Conservation (phyloP, 2,888 invertebrate genomes). For the Mechanitis mazaeus region DNA sequence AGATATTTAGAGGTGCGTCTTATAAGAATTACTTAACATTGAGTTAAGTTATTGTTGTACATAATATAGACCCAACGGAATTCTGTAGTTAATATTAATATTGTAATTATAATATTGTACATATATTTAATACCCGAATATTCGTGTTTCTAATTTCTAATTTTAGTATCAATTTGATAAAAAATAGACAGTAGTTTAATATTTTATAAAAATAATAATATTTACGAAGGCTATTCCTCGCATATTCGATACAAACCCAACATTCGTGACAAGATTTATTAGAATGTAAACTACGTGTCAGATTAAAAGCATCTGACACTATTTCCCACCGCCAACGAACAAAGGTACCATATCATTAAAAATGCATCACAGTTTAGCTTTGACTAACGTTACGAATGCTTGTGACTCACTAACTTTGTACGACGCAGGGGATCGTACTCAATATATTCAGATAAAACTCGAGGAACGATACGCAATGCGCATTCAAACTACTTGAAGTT, state of each 20-base stretch:
- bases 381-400: constrained; percentile 9
- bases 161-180: no score
- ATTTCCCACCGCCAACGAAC: constrained; percentile 10
- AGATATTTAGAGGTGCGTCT: no score
- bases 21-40: no score
- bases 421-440: constrained; percentile 1
- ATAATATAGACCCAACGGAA: no score
- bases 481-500: no score
- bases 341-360: constrained; percentile 14
- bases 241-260: constrained; percentile 7
- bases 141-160: no score
- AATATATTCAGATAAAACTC: constrained; percentile 7
- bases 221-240: background rate
- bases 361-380: constrained; percentile 20
- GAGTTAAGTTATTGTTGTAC: no score
- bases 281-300: constrained; percentile 11
- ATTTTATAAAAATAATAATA: constrained; percentile 7
- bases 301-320: constrained; percentile 11
- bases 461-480: no score
- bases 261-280: constrained; percentile 18
- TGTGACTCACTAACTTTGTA: constrained; percentile 13
- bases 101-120: no score
- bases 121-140: no score
- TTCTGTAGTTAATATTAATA: no score
- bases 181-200: background rate